phyloP scores from a whole-genome alignment of 1,140 invertebrate genomes.

The Probaryconus sp. region DNA sequence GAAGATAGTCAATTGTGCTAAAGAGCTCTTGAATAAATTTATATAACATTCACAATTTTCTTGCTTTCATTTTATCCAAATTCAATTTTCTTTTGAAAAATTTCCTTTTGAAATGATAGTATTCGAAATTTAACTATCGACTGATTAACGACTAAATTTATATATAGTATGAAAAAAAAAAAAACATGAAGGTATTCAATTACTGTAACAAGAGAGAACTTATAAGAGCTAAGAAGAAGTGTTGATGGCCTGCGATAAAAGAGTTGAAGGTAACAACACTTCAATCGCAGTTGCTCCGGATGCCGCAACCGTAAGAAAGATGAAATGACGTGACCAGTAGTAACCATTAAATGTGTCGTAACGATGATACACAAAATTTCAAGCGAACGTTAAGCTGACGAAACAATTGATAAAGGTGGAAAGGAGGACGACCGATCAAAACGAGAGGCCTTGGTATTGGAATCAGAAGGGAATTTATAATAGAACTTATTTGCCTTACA shows the following conservation, averaged over 20 bases:
- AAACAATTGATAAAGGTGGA: too few species aligned
- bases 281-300: slow-evolving; percentile 19
- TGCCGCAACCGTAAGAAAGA: slow-evolving; percentile 16
- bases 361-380: slow-evolving; percentile 26
- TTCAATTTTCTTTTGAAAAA: too few species aligned
- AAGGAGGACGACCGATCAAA: too few species aligned
- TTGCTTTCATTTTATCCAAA: slow-evolving; percentile 1
- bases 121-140: too few species aligned
- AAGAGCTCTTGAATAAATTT: slow-evolving; percentile 61
- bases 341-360: slow-evolving; percentile 5
- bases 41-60: slow-evolving; percentile 45
- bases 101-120: too few species aligned
- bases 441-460: too few species aligned
- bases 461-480: too few species aligned
- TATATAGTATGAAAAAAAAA: too few species aligned
- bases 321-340: slow-evolving; percentile 9
- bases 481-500: too few species aligned
- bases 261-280: slow-evolving; percentile 15
- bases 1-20: slow-evolving; percentile 61
- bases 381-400: too few species aligned
- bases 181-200: slow-evolving; percentile 20
- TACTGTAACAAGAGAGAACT: slow-evolving; percentile 19
- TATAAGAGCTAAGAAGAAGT: slow-evolving; percentile 21
- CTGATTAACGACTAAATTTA: too few species aligned
- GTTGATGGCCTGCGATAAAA: slow-evolving; percentile 17